Evolutionary conservation across 2,888 invertebrate genomes (phyloP), one percentile per base, ranked within the genome.

Genomic region (Drosophila dives): DNA sequence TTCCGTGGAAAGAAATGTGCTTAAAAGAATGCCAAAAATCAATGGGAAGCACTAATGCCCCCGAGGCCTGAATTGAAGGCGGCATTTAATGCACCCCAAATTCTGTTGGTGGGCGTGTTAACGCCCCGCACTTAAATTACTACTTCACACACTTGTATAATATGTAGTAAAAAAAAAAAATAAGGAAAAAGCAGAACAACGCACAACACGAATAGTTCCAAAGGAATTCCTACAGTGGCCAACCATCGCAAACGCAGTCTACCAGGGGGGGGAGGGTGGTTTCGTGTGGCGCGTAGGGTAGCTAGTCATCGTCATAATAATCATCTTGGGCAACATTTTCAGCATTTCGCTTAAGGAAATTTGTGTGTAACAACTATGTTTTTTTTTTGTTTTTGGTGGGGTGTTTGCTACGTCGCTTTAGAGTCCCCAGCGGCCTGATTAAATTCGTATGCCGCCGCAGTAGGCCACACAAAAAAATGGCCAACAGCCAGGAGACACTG

Each of bases 381-480:
- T 34, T 58, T 20, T 40, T 40, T 53, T 53, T 45, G 53, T 64
- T 77, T 36, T 29, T 59, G 49, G 17, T 34, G 54, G 40, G 48
- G 54, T 32, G 29, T 49, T 29, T 29, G 56, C 26, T 17, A 61
- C 72, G 72, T 58, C 70, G 81, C 75, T 86, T 86, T 90, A 86
- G 71, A 86, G 86, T 90, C 86, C 86, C 86, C 86, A 90, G 86
- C 86, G 86, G 86, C 90, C 86, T 86, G 86, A 86, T 86, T 86
- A 86, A 86, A 88, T 83, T 88, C 90, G 63, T 76, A 73, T 77
- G 73, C 78, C 71, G 61, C 67, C 63, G 29, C 68, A 66, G 50
- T 54, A 49, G 42, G 33, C 50, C 58, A 29, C 63, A 26, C 48
- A 61, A 38, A 74, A 71, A 71, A 72, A 63, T 75, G 65, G 69